Base-by-base conservation (phyloP, 2,888 invertebrate species). In the Hypomecis atomaria region DNA sequence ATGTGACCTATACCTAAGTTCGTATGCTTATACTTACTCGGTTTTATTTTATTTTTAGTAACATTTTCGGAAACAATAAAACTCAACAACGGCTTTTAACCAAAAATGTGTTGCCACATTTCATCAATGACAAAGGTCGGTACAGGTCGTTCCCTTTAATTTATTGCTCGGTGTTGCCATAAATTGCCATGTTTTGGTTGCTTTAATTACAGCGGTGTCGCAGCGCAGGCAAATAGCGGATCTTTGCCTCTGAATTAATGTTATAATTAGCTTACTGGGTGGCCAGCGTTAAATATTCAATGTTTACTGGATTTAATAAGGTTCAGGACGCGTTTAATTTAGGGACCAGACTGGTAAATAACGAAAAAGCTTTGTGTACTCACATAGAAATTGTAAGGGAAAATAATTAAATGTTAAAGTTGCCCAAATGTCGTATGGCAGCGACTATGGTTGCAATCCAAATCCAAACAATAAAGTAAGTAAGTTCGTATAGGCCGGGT, bases 111-210 rank as follows among this genome's bases (percentile, higher is more conserved):
- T 52, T 57, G 66, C 61, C 59, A 66, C 65, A 66, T 67, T 66
- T 66, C 65, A 76, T 76, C 71, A 79, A 77, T 76, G 77, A 78
- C 78, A 77, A 75, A 78, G 77, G 77, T 77, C 71, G 62, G 65
- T 62, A 59, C 67, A 59, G 71, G 67, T 68, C 65, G 65, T 70
- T 76, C 62, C 38, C 66, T 75, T 74, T 76, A 82, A 83, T 85
- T 85, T 83, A 85, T 82, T 58, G 73, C 69, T 56, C 76, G 75
- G 79, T 82, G 78, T 82, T 81, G 78, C 84, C 80, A 85, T 85
- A 83, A 85, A 84, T 83, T 81, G 76, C 69, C 72, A 66, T 78
- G 83, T 81, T 81, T 79, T 78, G 79, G 78, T 79, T 76, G 79
- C 72, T 84, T 82, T 83, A 85, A 85, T 86, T 85, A 79, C 81